Conservation (phyloP, 2,797 vertebrate species). For the Luscinia megarhynchos region DNA sequence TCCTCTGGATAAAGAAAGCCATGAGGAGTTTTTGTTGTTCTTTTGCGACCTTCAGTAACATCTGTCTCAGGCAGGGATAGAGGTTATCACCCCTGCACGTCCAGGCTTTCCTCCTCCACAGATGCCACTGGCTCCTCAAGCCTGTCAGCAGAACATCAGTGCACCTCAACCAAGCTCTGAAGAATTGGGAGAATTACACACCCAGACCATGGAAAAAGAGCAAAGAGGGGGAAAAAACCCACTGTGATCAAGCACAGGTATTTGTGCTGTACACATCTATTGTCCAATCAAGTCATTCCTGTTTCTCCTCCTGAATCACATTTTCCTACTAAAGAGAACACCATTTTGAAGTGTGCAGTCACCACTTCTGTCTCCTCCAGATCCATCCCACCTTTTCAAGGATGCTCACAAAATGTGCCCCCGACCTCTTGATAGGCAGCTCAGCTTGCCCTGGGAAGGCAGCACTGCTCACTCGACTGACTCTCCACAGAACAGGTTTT, state of each 20-base stretch:
- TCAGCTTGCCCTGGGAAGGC: neutral
- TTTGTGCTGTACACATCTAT: neutral
- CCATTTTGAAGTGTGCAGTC: neutral
- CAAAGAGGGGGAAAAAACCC: neutral
- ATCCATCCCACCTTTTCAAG: neutral
- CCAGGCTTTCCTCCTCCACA: neutral
- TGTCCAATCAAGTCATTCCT: neutral
- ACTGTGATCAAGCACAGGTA: neutral
- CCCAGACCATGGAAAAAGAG: neutral
- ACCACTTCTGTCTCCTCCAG: neutral
- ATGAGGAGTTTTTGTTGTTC: neutral
- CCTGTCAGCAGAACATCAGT: neutral
- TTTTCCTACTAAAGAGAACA: neutral
- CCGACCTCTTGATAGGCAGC: neutral
- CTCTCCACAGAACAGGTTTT: neutral
- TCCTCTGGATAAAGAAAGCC: neutral
- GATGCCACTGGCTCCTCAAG: neutral
- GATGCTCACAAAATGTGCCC: neutral
- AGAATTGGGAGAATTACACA: neutral
- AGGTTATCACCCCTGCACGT: rapidly evolving
- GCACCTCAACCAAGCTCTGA: neutral
- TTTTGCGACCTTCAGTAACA: neutral
- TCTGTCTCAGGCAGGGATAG: neutral
- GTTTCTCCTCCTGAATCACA: neutral
- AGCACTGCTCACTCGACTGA: neutral